phyloP scores from a whole-genome alignment of 2,113 vertebrate genomes.

The Poeciliopsis turrubarensis region DNA sequence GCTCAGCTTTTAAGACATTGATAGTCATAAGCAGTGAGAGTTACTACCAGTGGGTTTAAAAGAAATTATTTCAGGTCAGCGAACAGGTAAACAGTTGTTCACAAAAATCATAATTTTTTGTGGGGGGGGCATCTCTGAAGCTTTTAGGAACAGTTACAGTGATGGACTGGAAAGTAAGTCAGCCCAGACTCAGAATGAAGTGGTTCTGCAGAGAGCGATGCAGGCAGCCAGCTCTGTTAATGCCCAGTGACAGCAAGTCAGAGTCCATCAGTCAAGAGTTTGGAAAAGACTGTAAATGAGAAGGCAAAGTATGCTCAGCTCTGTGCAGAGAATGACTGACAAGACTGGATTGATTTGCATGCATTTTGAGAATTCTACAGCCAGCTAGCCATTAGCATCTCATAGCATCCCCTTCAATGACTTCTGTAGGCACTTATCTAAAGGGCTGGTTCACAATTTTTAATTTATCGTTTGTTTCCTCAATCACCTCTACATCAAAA shows the following conservation, averaged over 20 bases:
- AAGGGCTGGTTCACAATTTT: not conserved
- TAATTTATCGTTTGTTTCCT: not conserved
- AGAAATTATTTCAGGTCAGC: not conserved
- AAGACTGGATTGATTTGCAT: not conserved
- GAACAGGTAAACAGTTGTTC: not conserved
- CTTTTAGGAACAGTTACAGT: not conserved
- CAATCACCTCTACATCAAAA: not conserved
- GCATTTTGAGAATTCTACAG: not conserved
- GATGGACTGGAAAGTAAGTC: not conserved
- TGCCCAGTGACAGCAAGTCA: not conserved
- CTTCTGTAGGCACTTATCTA: not conserved
- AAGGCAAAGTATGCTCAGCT: not conserved
- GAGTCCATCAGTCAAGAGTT: not conserved
- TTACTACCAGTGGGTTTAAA: not conserved
- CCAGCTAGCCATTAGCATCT: not conserved
- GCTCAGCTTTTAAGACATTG: not conserved
- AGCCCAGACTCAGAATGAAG: not conserved
- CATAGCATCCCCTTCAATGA: not conserved
- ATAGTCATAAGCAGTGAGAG: not conserved
- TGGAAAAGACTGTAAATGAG: not conserved
- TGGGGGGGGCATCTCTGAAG: not conserved
- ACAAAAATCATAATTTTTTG: not conserved
- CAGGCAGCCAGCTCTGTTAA: not conserved
- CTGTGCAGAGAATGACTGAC: not conserved
- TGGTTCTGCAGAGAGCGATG: not conserved